These are phyloP conservation scores for Calyptommatus sinebrachiatus DNA, from an alignment of 2,113 vertebrate species.

Conservation along the genomic window DNA sequence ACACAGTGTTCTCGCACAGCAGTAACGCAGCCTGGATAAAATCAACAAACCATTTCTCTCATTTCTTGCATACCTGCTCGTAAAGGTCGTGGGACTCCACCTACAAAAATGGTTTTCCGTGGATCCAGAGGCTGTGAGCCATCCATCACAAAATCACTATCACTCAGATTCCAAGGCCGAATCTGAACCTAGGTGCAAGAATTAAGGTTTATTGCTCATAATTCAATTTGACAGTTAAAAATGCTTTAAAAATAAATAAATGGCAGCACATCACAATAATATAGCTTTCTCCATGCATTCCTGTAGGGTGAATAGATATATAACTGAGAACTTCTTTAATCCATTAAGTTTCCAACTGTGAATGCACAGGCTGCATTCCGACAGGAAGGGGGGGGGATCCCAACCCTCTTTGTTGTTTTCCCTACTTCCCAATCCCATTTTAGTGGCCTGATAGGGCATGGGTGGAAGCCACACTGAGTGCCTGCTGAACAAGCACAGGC, in stretches of 20 bases:
- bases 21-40: slow-evolving; percentile 42
- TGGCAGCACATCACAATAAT: neutral
- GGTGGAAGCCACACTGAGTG: no score
- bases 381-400: no score
- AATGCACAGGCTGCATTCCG: neutral
- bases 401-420: no score
- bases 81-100: slow-evolving; percentile 95
- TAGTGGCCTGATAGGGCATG: no score
- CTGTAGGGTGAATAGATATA: neutral
- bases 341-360: neutral
- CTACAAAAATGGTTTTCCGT: slow-evolving; percentile 98
- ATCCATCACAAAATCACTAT: slow-evolving; percentile 99
- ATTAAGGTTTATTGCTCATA: slow-evolving; percentile 55
- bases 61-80: slow-evolving; percentile 83
- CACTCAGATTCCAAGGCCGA: slow-evolving; percentile 97
- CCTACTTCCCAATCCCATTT: no score
- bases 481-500: no score
- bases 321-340: neutral
- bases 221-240: slow-evolving; percentile 18
- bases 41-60: slow-evolving; percentile 34
- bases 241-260: neutral
- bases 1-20: slow-evolving; percentile 25
- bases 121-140: slow-evolving; percentile 97
- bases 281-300: neutral
- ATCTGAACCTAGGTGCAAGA: slow-evolving; percentile 87